phyloP scores from a whole-genome alignment of 2,888 invertebrate species.

The Ophion ventricosus region DNA sequence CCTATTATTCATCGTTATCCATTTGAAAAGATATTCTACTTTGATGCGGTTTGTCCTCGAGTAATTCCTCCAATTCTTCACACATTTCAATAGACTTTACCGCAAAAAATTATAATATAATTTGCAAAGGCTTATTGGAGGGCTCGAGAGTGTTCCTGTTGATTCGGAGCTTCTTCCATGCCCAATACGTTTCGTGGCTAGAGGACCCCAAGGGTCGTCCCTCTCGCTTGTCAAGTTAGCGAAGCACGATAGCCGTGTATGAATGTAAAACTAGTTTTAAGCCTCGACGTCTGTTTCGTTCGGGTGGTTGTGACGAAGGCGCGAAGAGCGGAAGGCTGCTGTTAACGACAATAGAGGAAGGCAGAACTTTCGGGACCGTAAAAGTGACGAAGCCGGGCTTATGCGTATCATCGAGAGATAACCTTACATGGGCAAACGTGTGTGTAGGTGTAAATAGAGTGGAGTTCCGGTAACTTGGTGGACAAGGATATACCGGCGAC shows the following conservation, averaged over 20 bases:
- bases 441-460: slow-evolving; percentile 31
- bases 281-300: neutral
- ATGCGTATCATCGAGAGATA: slow-evolving; percentile 53
- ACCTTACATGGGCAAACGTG: neutral
- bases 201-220: neutral
- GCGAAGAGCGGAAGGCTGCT: neutral
- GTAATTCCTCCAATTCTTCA: too few relatives aligned
- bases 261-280: neutral
- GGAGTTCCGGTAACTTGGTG: slow-evolving; percentile 46
- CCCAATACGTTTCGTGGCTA: too few relatives aligned
- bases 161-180: too few relatives aligned
- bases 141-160: too few relatives aligned
- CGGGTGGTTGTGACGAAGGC: neutral
- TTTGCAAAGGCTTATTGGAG: too few relatives aligned
- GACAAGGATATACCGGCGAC: slow-evolving; percentile 22
- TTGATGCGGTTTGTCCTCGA: too few relatives aligned
- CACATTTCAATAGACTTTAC: too few relatives aligned
- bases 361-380: neutral
- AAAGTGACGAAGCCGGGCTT: slow-evolving; percentile 12
- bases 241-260: neutral
- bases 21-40: too few relatives aligned
- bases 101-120: too few relatives aligned
- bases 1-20: too few relatives aligned
- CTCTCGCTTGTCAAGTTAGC: neutral
- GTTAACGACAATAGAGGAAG: neutral